Evolutionary conservation across 2,888 invertebrate genomes (phyloP), one percentile per base, ranked within the genome.

Genomic region (Caenorhabditis sinica): DNA sequence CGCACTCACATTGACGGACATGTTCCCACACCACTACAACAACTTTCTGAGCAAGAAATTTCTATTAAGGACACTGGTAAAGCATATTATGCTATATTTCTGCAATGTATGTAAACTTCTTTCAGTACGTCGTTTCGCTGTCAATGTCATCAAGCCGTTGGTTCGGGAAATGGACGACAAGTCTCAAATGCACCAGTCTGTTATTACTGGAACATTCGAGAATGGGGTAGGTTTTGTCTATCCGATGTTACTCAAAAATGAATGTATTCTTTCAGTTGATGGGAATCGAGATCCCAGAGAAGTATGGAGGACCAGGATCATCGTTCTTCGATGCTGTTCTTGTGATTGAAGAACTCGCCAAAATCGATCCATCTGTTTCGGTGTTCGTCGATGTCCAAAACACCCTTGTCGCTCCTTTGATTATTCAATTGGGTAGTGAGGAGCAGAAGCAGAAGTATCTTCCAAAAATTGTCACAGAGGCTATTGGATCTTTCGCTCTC

Each of bases 371-470:
- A 0, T 95, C 97, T 0, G 96, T 98, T 0, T 96, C 95, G n/a
- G 96, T 96, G 0, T 94, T 96, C 68, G 96, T 97, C 5, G 98
- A 98, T 93, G 96, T 98, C 83, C 98, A 98, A 93, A 98, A 98
- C 93, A 98, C 98, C 0, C 94, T 98, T 36, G 96, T 97, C 60
- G 96, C 96, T 93, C 96, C 96, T 0, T 94, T 97, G 30, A 95
- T 98, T 87, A 95, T 95, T 91, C 96, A 96, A 93, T 94, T 96
- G 33, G 97, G 96, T 2, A 96, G 95, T 5, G 95, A 96, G 86
- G 96, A 96, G 92, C 98, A 98, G 93, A 97, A 97, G 93, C 94
- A 95, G 86, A 96, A 96, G 92, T 98, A 97, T 93, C 94, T 98
- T 88, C 96, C 97, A 0, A 95, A 95, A 91, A 94, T 97, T 66